A percentile compares a stretch with the other conserved stretches of the same genome.
Conservation (phyloP, 2,797 vertebrate genomes). For the Huso huso region DNA sequence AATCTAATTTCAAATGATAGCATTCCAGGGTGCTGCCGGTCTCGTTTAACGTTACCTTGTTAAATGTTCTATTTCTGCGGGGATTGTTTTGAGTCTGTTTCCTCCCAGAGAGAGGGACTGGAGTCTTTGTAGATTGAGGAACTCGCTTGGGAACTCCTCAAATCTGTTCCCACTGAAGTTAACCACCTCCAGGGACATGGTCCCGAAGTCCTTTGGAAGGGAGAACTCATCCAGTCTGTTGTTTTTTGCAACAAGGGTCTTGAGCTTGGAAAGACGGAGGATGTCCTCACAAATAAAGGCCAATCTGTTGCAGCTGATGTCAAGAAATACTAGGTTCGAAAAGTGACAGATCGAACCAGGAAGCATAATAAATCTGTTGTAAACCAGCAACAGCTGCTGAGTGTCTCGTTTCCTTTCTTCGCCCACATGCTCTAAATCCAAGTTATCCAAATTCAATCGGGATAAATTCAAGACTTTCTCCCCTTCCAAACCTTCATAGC, state of each 20-base stretch:
- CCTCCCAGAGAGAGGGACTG: slow-evolving; percentile 88
- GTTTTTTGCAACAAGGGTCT: slow-evolving; percentile 85
- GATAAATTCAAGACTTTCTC: slow-evolving; percentile 66
- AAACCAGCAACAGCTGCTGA: slow-evolving; percentile 64
- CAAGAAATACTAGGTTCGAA: slow-evolving; percentile 74
- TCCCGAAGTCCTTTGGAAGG: slow-evolving; percentile 79
- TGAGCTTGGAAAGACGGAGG: slow-evolving; percentile 61
- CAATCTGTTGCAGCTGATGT: slow-evolving; percentile 83
- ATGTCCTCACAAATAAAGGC: slow-evolving; percentile 68
- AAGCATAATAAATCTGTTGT: slow-evolving; percentile 65
- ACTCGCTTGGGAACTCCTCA: slow-evolving; percentile 73
- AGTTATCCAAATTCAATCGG: slow-evolving; percentile 50
- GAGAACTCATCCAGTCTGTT: slow-evolving; percentile 82
- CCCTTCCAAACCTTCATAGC: slow-evolving; percentile 39
- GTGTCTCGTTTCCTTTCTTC: slow-evolving; percentile 59
- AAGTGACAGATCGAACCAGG: slow-evolving; percentile 62
- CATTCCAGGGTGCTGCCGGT: background rate
- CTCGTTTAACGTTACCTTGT: slow-evolving; percentile 61
- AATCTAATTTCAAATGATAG: background rate
- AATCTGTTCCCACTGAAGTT: slow-evolving; percentile 93
- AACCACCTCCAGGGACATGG: slow-evolving; percentile 74
- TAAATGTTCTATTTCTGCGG: slow-evolving; percentile 80
- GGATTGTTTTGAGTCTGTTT: slow-evolving; percentile 83
- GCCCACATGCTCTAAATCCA: slow-evolving; percentile 47
- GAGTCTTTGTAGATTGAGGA: slow-evolving; percentile 68